These are phyloP conservation scores for Drosophila ohnishii DNA, from an alignment of 1,140 invertebrate species.

Conservation along the genomic window DNA sequence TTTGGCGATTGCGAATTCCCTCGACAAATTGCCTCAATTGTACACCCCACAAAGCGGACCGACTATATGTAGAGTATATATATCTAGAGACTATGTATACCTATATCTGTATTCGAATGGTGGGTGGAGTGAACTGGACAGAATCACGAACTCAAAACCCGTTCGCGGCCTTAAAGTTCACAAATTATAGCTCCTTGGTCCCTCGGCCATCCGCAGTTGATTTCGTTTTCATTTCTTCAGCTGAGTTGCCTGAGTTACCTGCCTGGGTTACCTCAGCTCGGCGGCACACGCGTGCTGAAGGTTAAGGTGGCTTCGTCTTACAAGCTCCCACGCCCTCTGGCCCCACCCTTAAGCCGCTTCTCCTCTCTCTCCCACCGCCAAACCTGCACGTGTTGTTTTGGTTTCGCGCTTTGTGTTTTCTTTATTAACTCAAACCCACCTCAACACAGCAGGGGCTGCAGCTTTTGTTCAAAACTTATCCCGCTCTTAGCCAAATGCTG, in stretches of 20 bases:
- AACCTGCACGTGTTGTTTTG: conserved; percentile 48
- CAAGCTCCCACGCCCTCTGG: conserved; percentile 37
- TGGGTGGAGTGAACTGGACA: conserved; percentile 26
- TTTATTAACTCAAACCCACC: conserved; percentile 4
- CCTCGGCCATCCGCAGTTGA: conserved; percentile 19
- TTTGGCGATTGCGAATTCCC: conserved; percentile 19
- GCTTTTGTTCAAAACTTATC: conserved; percentile 24
- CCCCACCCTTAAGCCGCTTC: neutral
- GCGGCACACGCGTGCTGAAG: conserved; percentile 56
- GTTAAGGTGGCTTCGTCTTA: conserved; percentile 42
- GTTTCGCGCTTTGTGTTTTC: conserved; percentile 33
- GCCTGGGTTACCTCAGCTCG: conserved; percentile 18
- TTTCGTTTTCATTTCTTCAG: conserved; percentile 50
- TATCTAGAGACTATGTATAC: neutral
- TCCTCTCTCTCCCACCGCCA: neutral
- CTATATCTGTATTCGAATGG: neutral
- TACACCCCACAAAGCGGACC: conserved; percentile 11
- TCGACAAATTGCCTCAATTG: conserved; percentile 36
- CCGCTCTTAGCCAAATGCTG: conserved; percentile 23
- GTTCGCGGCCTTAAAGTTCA: conserved; percentile 52
- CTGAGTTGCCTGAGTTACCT: conserved; percentile 3
- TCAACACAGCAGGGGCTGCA: conserved; percentile 20
- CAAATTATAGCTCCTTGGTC: conserved; percentile 38
- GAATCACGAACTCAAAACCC: conserved; percentile 62
- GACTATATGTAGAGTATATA: neutral